Evolutionary conservation across 2,113 vertebrate species (phyloP), one percentile per base, ranked within the genome.

Genomic region (Noctilio leporinus): DNA sequence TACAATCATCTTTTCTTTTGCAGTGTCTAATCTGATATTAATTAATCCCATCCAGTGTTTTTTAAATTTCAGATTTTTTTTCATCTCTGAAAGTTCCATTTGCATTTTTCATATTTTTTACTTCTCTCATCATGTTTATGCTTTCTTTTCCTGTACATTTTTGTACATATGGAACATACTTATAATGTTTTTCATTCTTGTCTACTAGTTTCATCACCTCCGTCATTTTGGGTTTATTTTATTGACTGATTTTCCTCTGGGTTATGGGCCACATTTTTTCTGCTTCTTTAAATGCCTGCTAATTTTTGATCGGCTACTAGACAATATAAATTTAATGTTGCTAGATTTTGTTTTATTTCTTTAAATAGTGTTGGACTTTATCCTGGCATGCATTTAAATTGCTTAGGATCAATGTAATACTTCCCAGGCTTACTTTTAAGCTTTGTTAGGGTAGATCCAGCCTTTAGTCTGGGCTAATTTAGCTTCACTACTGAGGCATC

Each of bases 311-410:
- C 86, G 67, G 35, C n/a, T 92, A 77, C 24, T n/a, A 24, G 72
- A 49, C 33, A 33, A n/a, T 70, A 20, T 84, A 47, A 81, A 40
- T 77, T 93, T 90, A 81, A 51, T 24, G 12, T 94, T 95, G 51
- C 89, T 85, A 53, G 70, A 47, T 87, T 96, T 91, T 88, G 86
- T 93, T 96, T 49, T 59, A 7, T 88, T 81, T 91, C 95, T 93
- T 90, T 94, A 77, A 82, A 81, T 92, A 81, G 65, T 33, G 2
- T 84, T 84, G 86, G n/a, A 35, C 30, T 94, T 94, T 88, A 76
- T 91, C 65, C 67, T 12, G 67, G 67, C 69, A 28, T 75, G 59
- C 59, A 38, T 95, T 91, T 93, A 82, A 91, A 55, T 91, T 76
- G 84, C 87, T 86, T 38, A 43, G 72, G 96, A 89, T 95, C 87